These are phyloP conservation scores for Cepaea nemoralis DNA, from an alignment of 1,140 invertebrate genomes.

Conservation along the genomic window DNA sequence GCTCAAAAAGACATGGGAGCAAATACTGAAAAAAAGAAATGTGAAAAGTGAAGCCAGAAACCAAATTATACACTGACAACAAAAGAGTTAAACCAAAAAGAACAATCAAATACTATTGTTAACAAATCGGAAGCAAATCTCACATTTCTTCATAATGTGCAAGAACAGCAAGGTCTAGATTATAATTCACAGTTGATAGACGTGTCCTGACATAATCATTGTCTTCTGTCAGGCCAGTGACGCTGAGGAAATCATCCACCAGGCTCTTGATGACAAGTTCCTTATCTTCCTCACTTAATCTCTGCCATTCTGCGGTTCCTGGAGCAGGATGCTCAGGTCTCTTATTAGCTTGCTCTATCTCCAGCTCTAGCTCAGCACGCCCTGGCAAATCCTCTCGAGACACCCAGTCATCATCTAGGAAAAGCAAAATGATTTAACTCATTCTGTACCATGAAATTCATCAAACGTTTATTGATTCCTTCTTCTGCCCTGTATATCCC, in stretches of 20 bases:
- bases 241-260: not conserved
- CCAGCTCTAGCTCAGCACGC: not conserved
- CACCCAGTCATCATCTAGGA: not conserved
- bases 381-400: not conserved
- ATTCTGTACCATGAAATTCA: no score
- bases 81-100: no score
- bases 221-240: slow-evolving; percentile 11
- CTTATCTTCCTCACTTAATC: not conserved
- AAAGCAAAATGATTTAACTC: no score
- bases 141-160: slow-evolving; percentile 27
- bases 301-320: not conserved
- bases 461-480: no score
- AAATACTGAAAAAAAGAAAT: no score
- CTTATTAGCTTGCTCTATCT: not conserved
- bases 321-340: not conserved
- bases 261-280: not conserved
- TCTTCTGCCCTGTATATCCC: no score
- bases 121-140: not conserved
- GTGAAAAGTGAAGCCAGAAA: no score
- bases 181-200: not conserved
- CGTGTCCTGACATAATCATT: not conserved
- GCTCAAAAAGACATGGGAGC: no score
- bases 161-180: slow-evolving; percentile 18
- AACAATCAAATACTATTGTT: not conserved
- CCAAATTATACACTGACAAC: no score